Evolutionary conservation across 2,113 vertebrate genomes (phyloP), one percentile per base, ranked within the genome.

Genomic region (Trematocara variabile): DNA sequence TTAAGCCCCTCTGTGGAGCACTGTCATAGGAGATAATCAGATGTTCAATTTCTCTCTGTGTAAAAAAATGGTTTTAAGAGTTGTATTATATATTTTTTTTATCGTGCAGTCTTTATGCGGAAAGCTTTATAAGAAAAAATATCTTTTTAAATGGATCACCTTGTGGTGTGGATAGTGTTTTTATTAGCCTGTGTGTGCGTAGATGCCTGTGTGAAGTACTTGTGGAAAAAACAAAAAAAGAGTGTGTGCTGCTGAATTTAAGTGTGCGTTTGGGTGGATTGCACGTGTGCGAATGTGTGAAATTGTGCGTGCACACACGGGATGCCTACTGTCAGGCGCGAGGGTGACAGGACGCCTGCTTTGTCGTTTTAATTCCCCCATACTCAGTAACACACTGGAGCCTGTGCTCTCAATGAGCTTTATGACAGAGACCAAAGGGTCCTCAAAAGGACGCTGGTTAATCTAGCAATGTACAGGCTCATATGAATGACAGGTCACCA

Each of bases 81-180:
- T 95, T 94, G 95, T 96, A 96, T 95, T 94, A 96, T 97, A 95
- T 97, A 96, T 96, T 94, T 97, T 96, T 96, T 96, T 96, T 95
- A 94, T 94, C 20, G 96, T 96, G 94, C 94, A 91, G 95, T 96
- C 96, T 96, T 96, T 95, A 95, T 95, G 94, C 94, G 89, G 94
- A 95, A 96, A 96, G 96, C 96, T 97, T 97, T 97, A 96, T 97
- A 96, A 95, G 91, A 93, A 93, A 89, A 92, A 87, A 93, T 91
- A 95, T 94, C 95, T 96, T 96, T 97, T 96, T 96, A 95, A 97
- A 96, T 95, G 94, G 96, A 94, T 92, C 91, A 93, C 94, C 89
- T 93, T 93, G 92, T 96, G 91, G 91, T 93, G 89, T 84, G 82
- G 85, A 93, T 94, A 89, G 92, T 96, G 94, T 96, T 95, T 95